Evolutionary conservation across 2,888 invertebrate species (phyloP).

Genomic region (Cyclophora albipunctata): DNA sequence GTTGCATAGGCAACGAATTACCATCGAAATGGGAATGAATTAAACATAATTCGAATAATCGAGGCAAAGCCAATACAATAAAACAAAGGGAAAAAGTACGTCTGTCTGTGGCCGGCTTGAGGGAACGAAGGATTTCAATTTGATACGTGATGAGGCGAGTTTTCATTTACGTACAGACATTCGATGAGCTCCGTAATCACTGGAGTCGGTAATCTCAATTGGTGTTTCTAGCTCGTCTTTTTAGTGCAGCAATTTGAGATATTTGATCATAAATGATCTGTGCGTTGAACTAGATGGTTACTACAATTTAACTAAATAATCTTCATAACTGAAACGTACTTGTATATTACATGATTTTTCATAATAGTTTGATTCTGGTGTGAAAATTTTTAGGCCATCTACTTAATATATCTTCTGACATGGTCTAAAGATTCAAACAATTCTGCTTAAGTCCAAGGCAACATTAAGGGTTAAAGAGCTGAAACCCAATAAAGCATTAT

Average conservation of each 20-base stretch:
- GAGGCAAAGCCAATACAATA: conserved; percentile 63
- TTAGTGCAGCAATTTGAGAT: conserved; percentile 14
- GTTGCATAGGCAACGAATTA: conserved; percentile 48
- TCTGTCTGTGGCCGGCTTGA: conserved; percentile 49
- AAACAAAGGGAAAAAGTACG: conserved; percentile 67
- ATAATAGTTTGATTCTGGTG: too few species aligned
- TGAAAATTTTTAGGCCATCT: too few species aligned
- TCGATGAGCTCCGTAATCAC: conserved; percentile 45
- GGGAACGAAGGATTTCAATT: conserved; percentile 72
- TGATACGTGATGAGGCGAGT: conserved; percentile 73
- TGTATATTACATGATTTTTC: too few species aligned
- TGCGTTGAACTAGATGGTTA: conserved; percentile 3
- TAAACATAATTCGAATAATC: conserved; percentile 74
- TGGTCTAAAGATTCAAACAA: too few species aligned
- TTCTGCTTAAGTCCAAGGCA: too few species aligned
- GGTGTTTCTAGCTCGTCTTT: conserved; percentile 18
- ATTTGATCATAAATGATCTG: conserved; percentile 14
- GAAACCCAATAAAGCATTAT: too few species aligned
- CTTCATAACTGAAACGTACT: too few species aligned
- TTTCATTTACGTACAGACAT: conserved; percentile 63
- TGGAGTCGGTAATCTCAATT: conserved; percentile 25
- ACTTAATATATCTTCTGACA: too few species aligned
- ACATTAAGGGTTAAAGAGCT: too few species aligned
- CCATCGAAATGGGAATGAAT: conserved; percentile 69
- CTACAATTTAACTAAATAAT: not conserved